Evolutionary conservation across 1,140 invertebrate genomes (phyloP), one percentile per base, ranked within the genome.

Genomic region (Drosophila azteca): DNA sequence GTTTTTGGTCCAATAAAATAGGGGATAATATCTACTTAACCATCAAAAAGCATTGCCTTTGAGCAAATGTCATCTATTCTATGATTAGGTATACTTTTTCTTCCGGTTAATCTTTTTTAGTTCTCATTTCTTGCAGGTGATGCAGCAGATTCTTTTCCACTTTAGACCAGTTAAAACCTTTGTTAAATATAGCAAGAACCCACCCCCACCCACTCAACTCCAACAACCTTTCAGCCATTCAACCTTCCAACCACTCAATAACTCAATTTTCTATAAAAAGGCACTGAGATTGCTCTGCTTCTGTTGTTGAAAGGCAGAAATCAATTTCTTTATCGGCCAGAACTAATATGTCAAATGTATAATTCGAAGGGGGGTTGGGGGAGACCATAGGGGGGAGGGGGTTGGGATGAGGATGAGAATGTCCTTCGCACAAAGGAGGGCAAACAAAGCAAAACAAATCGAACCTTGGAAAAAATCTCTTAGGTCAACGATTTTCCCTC

Each of bases 311-410:
- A 87, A 81, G 82, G 82, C 81, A 87, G 61, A 87, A 87, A 87
- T 87, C 82, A 87, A 87, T 87, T 87, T 79, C 82, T 79, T 85
- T 75, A 88, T 88, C 79, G 83, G 60, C 83, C 83, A 78, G 57
- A 75, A 82, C 83, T 87, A 87, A 87, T 87, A 87, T 87, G 82
- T 87, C 83, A 87, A 87, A 87, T 82, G 70, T 88, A 82, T 87
- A 88, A 88, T 75, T 77, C 68, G 60, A 69, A 31, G 17, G 20
- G 54, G 17, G 17, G 17, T 1, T 26, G 48, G 29, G 31, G 7
- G 8, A 9, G n/a, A n/a, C n/a, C n/a, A n/a, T n/a, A n/a, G n/a
- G n/a, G n/a, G n/a, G n/a, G n/a, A n/a, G n/a, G n/a, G n/a, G n/a
- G n/a, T n/a, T n/a, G 31, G 7, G 8, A 9, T 26, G 15, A 11